Conservation (phyloP, 2,888 invertebrate species). For the Mesorhabditis spiculigera region DNA sequence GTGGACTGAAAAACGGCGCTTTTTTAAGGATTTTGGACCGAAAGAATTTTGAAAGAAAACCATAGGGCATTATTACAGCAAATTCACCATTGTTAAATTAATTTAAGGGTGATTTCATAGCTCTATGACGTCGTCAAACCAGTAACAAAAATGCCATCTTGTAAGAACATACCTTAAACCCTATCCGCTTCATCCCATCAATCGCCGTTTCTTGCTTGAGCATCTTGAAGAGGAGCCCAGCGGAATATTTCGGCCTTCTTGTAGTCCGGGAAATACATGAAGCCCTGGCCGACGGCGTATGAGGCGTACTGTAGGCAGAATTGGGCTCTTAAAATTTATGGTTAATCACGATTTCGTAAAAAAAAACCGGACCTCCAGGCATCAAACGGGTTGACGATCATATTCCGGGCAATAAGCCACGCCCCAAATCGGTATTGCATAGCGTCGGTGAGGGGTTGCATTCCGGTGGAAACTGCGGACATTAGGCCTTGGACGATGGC, state of each 20-base stretch:
- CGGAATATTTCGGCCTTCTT: constrained; percentile 58
- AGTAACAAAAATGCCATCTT: no score
- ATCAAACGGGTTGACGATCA: not conserved
- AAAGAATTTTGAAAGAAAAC: no score
- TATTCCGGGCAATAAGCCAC: not conserved
- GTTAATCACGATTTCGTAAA: no score
- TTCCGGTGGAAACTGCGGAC: not conserved
- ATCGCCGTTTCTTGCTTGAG: constrained; percentile 57
- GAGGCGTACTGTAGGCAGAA: not conserved
- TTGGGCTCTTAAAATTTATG: no score
- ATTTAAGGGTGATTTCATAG: no score
- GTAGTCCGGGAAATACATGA: constrained; percentile 58
- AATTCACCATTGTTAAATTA: no score
- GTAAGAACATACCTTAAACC: constrained; percentile 44
- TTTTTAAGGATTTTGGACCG: no score
- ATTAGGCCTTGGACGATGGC: not conserved
- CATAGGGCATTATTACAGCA: no score
- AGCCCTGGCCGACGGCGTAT: constrained; percentile 59
- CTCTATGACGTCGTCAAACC: no score
- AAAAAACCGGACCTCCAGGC: no score
- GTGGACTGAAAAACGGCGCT: constrained; percentile 38
- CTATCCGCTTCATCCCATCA: constrained; percentile 54
- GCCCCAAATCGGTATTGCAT: not conserved
- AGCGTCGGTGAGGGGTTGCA: not conserved
- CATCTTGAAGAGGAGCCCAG: constrained; percentile 60